Base-by-base conservation (phyloP, 2,888 invertebrate genomes). In the Taphrorychus bicolor region DNA sequence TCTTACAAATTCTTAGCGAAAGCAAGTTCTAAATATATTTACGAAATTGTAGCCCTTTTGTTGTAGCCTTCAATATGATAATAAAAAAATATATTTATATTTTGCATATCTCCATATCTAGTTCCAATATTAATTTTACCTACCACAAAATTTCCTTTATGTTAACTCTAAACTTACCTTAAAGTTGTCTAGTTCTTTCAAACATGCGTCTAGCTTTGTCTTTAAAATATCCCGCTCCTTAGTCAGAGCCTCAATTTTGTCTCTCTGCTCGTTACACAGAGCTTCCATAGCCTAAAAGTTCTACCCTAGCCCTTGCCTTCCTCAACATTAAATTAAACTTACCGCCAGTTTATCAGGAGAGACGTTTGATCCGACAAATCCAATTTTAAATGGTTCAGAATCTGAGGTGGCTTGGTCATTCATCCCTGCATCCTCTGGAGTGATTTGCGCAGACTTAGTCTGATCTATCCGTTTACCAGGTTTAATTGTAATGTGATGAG, bases 231-330 rank as follows among this genome's bases (percentile, higher is more conserved):
- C 76, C 1, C 76, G 71, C 70, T 79, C 78, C 5, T 69, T 73
- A 59, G 77, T 76, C 58, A 80, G 69, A 51, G 74, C 74, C 54
- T 75, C 73, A 41, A 80, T 75, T n/a, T 76, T 78, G 9, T 65
- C 71, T 40, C 71, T 67, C 68, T 78, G 77, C 69, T 77, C 72
- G 5, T 74, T 68, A 49, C 76, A 75, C 51, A 78, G 73, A 17
- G 73, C 72, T 66, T 77, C 73, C 61, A 71, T 71, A 18, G 75
- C 76, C 77, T 79, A 66, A 49, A 73, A 73, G 5, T 7, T 14
- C 0, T 11, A 14, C 5, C 0, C 11, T 45, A 14, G 16, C 11
- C 5, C 7, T 45, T 14, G 16, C 45, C 7, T 5, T 14, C 5
- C 5, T 45, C 7, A 45, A 45, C n/a, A 14, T 45, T 14, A n/a